These are phyloP conservation scores for Neuroterus valhalla DNA, from an alignment of 1,140 invertebrate species.

Conservation along the genomic window DNA sequence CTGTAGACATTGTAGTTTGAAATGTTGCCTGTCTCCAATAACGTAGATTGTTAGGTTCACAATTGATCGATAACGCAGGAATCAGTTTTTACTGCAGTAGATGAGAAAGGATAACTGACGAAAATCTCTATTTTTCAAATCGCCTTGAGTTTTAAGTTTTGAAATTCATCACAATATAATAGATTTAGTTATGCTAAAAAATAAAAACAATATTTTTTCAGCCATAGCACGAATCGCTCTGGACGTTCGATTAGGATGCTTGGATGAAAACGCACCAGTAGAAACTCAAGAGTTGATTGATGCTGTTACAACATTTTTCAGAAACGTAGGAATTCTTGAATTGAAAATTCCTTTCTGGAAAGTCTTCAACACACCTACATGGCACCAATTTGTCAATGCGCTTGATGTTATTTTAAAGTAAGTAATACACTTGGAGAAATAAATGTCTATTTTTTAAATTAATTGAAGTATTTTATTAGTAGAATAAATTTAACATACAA, in stretches of 20 bases:
- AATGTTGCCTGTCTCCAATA: too few relatives aligned
- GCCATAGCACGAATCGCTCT: constrained; percentile 90
- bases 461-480: constrained; percentile 3
- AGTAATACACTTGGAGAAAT: constrained; percentile 59
- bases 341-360: constrained; percentile 91
- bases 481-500: neutral
- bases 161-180: neutral
- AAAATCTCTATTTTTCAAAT: too few relatives aligned
- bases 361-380: constrained; percentile 86
- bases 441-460: neutral
- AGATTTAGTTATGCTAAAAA: neutral
- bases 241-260: constrained; percentile 87
- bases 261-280: constrained; percentile 80
- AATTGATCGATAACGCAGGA: too few relatives aligned
- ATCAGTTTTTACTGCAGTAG: too few relatives aligned
- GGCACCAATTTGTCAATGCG: constrained; percentile 88
- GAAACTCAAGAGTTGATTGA: constrained; percentile 90
- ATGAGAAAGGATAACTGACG: too few relatives aligned
- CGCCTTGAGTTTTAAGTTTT: neutral
- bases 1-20: too few relatives aligned
- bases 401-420: constrained; percentile 92
- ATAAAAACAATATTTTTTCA: constrained; percentile 71
- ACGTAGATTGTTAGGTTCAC: too few relatives aligned
- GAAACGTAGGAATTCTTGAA: constrained; percentile 88
- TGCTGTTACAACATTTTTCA: constrained; percentile 87